phyloP scores from a whole-genome alignment of 2,888 invertebrate species.

The Achlya flavicornis region DNA sequence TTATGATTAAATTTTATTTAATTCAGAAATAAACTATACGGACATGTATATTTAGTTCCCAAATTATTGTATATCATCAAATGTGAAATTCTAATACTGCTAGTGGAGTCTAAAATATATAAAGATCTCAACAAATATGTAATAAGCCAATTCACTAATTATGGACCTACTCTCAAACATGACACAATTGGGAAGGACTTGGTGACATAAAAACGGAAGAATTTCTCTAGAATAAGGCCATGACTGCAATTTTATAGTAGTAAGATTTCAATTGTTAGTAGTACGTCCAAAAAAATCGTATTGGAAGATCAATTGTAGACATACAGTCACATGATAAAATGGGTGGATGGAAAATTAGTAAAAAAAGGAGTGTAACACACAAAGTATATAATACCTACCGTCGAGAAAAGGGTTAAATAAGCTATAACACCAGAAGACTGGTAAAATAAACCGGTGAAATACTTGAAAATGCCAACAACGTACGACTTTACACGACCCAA shows the following conservation, averaged over 20 bases:
- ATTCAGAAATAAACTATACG: too few relatives aligned
- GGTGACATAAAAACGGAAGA: not conserved
- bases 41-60: too few relatives aligned
- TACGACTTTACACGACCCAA: slow-evolving; percentile 48
- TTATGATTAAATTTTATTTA: too few relatives aligned
- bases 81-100: too few relatives aligned
- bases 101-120: too few relatives aligned
- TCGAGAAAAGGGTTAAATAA: not conserved
- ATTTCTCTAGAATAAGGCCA: not conserved
- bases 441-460: slow-evolving; percentile 8
- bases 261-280: not conserved
- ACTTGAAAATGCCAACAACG: slow-evolving; percentile 32
- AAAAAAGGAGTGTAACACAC: not conserved
- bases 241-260: not conserved
- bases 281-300: too few relatives aligned
- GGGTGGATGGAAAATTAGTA: slow-evolving; percentile 33
- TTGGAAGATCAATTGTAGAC: too few relatives aligned
- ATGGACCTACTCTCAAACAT: not conserved
- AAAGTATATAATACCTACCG: not conserved
- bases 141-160: too few relatives aligned
- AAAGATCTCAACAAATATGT: too few relatives aligned
- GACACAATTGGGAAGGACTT: not conserved
- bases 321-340: slow-evolving; percentile 52
- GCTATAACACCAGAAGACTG: not conserved
- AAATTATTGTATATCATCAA: too few relatives aligned